phyloP scores from a whole-genome alignment of 2,888 invertebrate genomes.

The Diarsia mendica region DNA sequence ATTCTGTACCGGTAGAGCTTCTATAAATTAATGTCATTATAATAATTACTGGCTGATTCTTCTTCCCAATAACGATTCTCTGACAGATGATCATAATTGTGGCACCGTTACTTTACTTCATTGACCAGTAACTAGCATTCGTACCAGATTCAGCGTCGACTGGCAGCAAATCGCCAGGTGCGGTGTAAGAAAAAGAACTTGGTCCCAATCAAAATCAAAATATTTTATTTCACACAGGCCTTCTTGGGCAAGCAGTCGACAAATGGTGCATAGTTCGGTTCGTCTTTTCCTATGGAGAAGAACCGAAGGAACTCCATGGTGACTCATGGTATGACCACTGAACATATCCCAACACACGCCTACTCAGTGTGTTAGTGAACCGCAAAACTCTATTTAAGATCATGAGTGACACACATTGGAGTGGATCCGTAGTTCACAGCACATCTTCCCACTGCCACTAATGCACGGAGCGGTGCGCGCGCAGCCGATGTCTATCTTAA shows the following conservation, averaged over 20 bases:
- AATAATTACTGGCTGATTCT: not conserved
- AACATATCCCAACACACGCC: not conserved
- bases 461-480: constrained; percentile 54
- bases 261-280: too few species aligned
- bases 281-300: too few species aligned
- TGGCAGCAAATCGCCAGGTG: too few species aligned
- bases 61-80: not conserved
- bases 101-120: not conserved
- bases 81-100: not conserved
- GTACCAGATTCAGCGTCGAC: too few species aligned
- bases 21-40: not conserved
- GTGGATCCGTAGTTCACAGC: constrained; percentile 17
- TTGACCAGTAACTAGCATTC: not conserved
- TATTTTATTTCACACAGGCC: too few species aligned
- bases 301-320: too few species aligned
- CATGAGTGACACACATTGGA: constrained; percentile 35
- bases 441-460: constrained; percentile 46
- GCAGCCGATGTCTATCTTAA: constrained; percentile 72
- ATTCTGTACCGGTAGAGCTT: not conserved
- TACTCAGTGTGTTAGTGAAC: not conserved
- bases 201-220: too few species aligned
- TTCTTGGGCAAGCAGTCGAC: too few species aligned
- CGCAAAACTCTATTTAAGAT: constrained; percentile 12
- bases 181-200: not conserved
- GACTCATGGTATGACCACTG: not conserved